A percentile compares a stretch with the other conserved stretches of the same genome.
These are phyloP conservation scores for Catharus fuscescens DNA, from an alignment of 2,113 vertebrate genomes.

Conservation along the genomic window DNA sequence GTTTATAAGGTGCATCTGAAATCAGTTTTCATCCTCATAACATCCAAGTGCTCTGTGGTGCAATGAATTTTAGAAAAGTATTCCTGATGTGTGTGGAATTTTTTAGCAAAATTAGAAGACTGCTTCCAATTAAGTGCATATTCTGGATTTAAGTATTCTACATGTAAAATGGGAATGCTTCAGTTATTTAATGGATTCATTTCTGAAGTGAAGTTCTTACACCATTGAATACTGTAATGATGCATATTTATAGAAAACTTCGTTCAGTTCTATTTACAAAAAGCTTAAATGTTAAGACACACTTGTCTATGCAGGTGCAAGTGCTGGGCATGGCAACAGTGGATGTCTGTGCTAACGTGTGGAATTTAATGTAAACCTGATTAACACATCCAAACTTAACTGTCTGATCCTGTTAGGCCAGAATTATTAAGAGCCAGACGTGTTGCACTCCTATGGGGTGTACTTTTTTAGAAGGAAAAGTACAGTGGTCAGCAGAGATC, in stretches of 20 bases:
- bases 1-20: neutral
- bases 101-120: neutral
- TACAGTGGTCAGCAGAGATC: neutral
- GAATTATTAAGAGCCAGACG: neutral
- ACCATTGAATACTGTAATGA: neutral
- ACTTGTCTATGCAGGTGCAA: neutral
- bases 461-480: neutral
- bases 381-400: neutral
- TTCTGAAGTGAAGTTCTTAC: neutral
- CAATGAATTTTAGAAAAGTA: neutral
- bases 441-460: neutral
- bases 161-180: neutral
- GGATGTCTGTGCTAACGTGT: neutral
- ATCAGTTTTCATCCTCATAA: neutral
- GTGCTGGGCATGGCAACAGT: neutral
- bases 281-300: neutral
- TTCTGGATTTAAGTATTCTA: neutral
- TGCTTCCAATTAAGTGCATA: neutral
- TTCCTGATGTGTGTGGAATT: neutral
- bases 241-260: neutral
- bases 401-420: neutral
- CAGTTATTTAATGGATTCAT: neutral
- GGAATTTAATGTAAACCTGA: neutral
- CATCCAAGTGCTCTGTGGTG: neutral
- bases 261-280: neutral